phyloP scores from a whole-genome alignment of 2,888 invertebrate species.

The Drosophila buzzatii region DNA sequence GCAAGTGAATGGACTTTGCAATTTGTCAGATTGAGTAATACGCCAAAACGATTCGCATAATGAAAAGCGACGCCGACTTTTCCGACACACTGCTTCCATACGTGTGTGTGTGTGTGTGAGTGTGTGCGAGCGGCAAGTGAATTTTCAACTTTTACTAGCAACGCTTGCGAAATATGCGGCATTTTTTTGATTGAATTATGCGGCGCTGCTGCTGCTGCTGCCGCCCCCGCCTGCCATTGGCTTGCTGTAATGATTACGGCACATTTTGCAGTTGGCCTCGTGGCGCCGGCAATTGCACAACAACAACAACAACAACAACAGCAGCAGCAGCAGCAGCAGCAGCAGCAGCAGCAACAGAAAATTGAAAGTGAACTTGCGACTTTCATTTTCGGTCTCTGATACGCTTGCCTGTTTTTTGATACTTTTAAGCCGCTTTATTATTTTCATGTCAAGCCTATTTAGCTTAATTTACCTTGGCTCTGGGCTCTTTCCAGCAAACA shows the following conservation, averaged over 20 bases:
- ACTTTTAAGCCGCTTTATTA: slow-evolving; percentile 77
- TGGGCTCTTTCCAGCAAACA: slow-evolving; percentile 28
- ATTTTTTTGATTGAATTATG: slow-evolving; percentile 74
- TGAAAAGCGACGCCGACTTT: slow-evolving; percentile 46
- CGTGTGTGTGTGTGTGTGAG: not conserved
- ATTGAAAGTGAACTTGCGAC: slow-evolving; percentile 78
- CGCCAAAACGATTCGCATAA: slow-evolving; percentile 34
- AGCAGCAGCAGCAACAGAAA: slow-evolving; percentile 67
- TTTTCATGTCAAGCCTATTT: slow-evolving; percentile 73
- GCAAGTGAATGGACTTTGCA: slow-evolving; percentile 43
- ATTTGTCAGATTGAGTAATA: slow-evolving; percentile 47
- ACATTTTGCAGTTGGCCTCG: slow-evolving; percentile 75
- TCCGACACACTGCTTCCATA: slow-evolving; percentile 14
- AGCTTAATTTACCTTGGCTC: slow-evolving; percentile 73
- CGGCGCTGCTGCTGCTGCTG: slow-evolving; percentile 25
- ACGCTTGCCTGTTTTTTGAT: slow-evolving; percentile 31
- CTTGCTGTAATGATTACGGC: slow-evolving; percentile 66
- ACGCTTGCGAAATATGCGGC: slow-evolving; percentile 51
- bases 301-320: slow-evolving; percentile 61
- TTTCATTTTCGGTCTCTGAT: slow-evolving; percentile 66
- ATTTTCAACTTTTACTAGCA: slow-evolving; percentile 75
- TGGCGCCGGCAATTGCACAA: slow-evolving; percentile 76
- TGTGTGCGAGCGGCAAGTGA: slow-evolving; percentile 48
- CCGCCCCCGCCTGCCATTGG: slow-evolving; percentile 50
- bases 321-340: slow-evolving; percentile 33